Base-by-base conservation (phyloP, 2,888 invertebrate genomes). In the Brassicogethes aeneus region DNA sequence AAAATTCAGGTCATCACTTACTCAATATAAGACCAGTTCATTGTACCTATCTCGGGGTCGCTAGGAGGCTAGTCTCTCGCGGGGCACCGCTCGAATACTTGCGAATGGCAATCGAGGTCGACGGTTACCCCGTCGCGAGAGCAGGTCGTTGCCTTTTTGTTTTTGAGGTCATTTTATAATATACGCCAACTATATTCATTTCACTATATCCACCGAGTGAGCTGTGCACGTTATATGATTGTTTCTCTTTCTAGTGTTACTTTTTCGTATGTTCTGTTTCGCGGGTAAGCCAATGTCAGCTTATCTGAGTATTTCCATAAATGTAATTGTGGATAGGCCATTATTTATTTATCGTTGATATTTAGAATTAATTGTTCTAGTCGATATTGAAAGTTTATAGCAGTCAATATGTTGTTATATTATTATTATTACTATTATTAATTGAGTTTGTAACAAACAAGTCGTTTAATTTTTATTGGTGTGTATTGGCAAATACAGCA, bases 131-230 rank as follows among this genome's bases (percentile, higher is more conserved):
- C 37, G 55, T 13, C 15, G 16, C 32, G 62, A 68, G 66, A 59
- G 52, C 61, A 67, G 68, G 64, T 56, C 66, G 63, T 64, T 68
- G 68, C 59, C 66, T 66, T 54, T 51, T 53, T 50, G 54, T 58
- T 67, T 67, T 68, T 69, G 68, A 69, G 69, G 68, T 68, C 68
- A 65, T 32, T 13, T 32, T 32, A 32, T 32, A 32, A 32, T 53
- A 56, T 45, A 48, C 53, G 51, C 56, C 55, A 54, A 54, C 51
- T 53, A 10, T 49, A 51, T 47, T 53, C 55, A 56, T 56, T 54
- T 56, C 54, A 56, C 55, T 56, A n/a, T n/a, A n/a, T n/a, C n/a
- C n/a, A n/a, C 53, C 45, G 44, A 47, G 10, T 23, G 5, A 23
- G 5, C 23, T 5, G 23, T 23, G 23, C 23, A 10, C 5, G n/a